Evolutionary conservation across 2,888 invertebrate genomes (phyloP).

Genomic region (Drosophila mayaguana): DNA sequence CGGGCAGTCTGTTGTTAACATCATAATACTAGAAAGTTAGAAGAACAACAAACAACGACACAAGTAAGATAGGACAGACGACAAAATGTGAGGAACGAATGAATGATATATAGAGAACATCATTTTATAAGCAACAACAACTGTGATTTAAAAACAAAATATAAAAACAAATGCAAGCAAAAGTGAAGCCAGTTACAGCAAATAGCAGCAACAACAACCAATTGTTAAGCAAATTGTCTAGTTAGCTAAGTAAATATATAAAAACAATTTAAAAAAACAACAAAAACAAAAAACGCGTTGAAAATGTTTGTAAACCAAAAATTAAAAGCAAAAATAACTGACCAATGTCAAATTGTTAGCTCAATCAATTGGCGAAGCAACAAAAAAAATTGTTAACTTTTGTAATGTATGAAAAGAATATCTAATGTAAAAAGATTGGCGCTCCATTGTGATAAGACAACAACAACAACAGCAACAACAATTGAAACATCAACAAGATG

Average conservation of each 20-base stretch:
- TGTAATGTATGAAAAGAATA: slow-evolving; percentile 66
- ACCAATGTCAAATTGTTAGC: slow-evolving; percentile 75
- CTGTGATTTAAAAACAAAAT: slow-evolving; percentile 64
- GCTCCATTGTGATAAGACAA: slow-evolving; percentile 71
- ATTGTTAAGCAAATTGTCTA: slow-evolving; percentile 79
- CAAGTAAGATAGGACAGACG: slow-evolving; percentile 20
- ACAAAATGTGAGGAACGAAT: slow-evolving; percentile 12
- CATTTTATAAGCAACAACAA: slow-evolving; percentile 80
- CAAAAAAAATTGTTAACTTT: slow-evolving; percentile 73
- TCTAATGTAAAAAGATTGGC: slow-evolving; percentile 60
- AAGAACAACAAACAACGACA: slow-evolving; percentile 42
- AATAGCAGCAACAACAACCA: slow-evolving; percentile 49
- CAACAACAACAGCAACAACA: slow-evolving; percentile 36
- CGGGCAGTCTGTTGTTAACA: slow-evolving; percentile 43
- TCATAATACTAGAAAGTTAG: slow-evolving; percentile 13
- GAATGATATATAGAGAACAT: slow-evolving; percentile 54
- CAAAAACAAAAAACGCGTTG: slow-evolving; percentile 36
- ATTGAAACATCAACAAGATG: slow-evolving; percentile 51
- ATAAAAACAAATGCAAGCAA: slow-evolving; percentile 40
- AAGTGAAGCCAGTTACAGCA: slow-evolving; percentile 53
- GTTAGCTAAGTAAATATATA: slow-evolving; percentile 71
- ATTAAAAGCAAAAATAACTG: slow-evolving; percentile 38
- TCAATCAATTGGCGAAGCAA: slow-evolving; percentile 56
- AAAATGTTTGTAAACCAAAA: slow-evolving; percentile 60
- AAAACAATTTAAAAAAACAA: slow-evolving; percentile 19